Evolutionary conservation across 2,888 invertebrate species (phyloP).

Genomic region (Diarsia brunnea): DNA sequence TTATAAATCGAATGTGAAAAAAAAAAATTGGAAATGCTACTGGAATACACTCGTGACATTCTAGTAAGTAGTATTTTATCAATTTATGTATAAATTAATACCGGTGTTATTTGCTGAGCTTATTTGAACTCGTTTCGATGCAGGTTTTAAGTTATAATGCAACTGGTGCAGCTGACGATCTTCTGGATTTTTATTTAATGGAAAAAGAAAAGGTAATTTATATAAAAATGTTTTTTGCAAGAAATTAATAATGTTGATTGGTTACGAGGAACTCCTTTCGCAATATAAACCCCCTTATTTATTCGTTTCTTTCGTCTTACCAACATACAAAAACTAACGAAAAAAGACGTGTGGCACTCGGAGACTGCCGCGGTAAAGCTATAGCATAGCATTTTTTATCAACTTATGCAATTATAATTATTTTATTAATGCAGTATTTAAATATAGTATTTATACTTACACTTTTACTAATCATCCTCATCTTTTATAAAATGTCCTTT

Average conservation of each 20-base stretch:
- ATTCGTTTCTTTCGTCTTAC: neutral
- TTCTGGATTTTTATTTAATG: neutral
- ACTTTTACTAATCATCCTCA: too few relatives aligned
- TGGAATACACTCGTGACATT: slow-evolving; percentile 11
- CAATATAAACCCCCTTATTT: neutral
- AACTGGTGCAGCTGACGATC: neutral
- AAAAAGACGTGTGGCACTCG: too few relatives aligned
- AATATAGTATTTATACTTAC: too few relatives aligned
- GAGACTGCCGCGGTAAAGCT: too few relatives aligned
- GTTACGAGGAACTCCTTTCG: neutral
- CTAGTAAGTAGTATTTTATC: slow-evolving; percentile 9
- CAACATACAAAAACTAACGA: too few relatives aligned
- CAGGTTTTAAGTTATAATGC: slow-evolving; percentile 6
- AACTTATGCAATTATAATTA: too few relatives aligned
- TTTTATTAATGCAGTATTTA: too few relatives aligned
- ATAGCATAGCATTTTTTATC: too few relatives aligned
- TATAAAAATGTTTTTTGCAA: too few relatives aligned
- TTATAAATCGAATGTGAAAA: neutral
- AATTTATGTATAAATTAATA: neutral
- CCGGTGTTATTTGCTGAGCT: neutral
- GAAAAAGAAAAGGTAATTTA: slow-evolving; percentile 6
- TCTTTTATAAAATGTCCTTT: too few relatives aligned
- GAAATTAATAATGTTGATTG: neutral
- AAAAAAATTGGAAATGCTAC: neutral
- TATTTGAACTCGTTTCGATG: neutral